Conservation (phyloP, 2,113 vertebrate species). For the Monarcha castaneiventris region DNA sequence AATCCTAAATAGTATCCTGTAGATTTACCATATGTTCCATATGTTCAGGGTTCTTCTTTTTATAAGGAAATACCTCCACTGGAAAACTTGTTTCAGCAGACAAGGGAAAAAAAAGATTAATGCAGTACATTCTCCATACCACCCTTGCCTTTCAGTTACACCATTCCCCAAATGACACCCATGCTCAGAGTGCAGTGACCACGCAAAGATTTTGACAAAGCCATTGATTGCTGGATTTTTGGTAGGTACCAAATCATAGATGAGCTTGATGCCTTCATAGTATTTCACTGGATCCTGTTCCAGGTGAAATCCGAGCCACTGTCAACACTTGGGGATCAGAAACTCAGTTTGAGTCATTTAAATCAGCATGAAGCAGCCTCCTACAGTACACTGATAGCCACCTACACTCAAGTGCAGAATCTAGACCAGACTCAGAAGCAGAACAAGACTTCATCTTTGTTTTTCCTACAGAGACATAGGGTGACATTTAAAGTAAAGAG, state of each 20-base stretch:
- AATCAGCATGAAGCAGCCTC: neutral
- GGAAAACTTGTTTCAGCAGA: neutral
- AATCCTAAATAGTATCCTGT: neutral
- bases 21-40: conserved; percentile 10
- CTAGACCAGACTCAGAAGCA: neutral
- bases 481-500: neutral
- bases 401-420: neutral
- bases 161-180: neutral
- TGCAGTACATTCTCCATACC: neutral
- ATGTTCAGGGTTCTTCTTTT: neutral
- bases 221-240: neutral
- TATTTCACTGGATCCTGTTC: neutral
- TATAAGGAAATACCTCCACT: neutral
- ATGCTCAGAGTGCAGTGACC: neutral
- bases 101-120: neutral
- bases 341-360: neutral
- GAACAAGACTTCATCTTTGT: neutral
- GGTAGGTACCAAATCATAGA: neutral
- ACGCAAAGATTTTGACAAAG: neutral
- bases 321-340: neutral
- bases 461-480: neutral
- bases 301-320: neutral
- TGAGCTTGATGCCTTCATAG: neutral
- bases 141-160: neutral
- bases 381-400: neutral